Base-by-base conservation (phyloP, 2,113 vertebrate genomes). In the Dinomys branickii region DNA sequence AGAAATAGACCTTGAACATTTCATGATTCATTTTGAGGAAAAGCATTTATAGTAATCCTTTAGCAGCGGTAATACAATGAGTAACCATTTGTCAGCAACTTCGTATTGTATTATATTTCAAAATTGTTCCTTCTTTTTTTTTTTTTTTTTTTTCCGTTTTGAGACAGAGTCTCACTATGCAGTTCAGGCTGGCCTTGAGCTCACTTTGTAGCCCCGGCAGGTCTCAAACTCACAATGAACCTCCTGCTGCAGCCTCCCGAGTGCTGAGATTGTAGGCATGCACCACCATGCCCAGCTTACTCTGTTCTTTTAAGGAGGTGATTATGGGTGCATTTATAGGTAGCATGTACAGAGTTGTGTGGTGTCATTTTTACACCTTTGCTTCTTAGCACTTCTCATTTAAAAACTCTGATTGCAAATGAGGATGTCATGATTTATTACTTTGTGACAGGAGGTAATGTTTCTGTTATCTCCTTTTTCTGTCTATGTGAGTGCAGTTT, bases 371-470 rank as follows among this genome's bases (percentile, higher is more conserved):
- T 58, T 26, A n/a, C 26, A 47, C 6, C 6, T 52, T 19, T 80
- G 28, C 14, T 96, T 88, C 77, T 95, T 11, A 88, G 13, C 30
- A 65, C 33, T 88, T 81, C 8, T 95, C 71, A 54, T 50, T 92
- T 88, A 20, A 12, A 82, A 85, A 88, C 80, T 24, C 22, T 52
- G 61, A 81, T 85, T 77, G 85, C 91, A 90, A 85, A 63, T 85
- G n/a, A 88, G n/a, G 20, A 67, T 69, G 26, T 91, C n/a, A 58
- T 38, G 41, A 69, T 88, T 86, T 50, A 86, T 94, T 54, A 78
- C 22, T 54, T 44, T 93, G 54, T 91, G 83, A 63, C 19, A 71
- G 82, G 58, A 90, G 52, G 52, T 78, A 5, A 19, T 30, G 67
- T 92, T 96, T 81, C 17, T 24, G 35, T 67, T 83, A 3, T 41